Conservation (phyloP, 2,113 vertebrate species). For the Catharus bicknelli region DNA sequence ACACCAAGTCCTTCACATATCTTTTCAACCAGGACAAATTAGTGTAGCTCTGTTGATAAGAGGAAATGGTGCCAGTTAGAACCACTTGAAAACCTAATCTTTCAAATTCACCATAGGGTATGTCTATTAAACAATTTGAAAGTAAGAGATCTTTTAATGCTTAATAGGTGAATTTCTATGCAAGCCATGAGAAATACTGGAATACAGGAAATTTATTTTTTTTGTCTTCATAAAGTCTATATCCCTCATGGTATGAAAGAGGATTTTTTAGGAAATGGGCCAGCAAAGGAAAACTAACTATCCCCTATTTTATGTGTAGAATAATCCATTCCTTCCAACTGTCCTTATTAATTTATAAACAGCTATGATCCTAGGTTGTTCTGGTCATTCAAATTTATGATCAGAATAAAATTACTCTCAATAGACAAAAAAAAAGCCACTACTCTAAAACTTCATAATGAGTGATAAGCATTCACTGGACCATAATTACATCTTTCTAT, state of each 20-base stretch:
- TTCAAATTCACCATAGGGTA: neutral
- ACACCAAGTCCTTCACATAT: neutral
- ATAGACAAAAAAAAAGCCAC: neutral
- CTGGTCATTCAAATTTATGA: constrained; percentile 51
- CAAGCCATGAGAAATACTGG: neutral
- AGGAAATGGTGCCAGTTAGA: neutral
- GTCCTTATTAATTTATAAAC: constrained; percentile 36
- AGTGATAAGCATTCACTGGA: constrained; percentile 41
- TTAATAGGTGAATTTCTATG: neutral
- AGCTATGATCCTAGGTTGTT: constrained; percentile 4
- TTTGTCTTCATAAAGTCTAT: neutral
- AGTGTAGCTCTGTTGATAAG: neutral
- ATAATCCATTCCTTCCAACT: neutral
- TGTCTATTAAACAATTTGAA: neutral
- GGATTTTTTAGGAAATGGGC: neutral
- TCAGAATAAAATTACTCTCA: constrained; percentile 59
- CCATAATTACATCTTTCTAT: constrained; percentile 25
- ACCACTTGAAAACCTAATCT: neutral
- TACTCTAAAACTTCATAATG: neutral
- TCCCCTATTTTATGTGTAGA: neutral
- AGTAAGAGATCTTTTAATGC: neutral
- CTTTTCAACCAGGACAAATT: neutral
- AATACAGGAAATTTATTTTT: neutral
- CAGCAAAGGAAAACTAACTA: neutral
- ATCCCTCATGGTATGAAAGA: neutral